Evolutionary conservation across 2,888 invertebrate species (phyloP).

Genomic region (Torymus auratus): DNA sequence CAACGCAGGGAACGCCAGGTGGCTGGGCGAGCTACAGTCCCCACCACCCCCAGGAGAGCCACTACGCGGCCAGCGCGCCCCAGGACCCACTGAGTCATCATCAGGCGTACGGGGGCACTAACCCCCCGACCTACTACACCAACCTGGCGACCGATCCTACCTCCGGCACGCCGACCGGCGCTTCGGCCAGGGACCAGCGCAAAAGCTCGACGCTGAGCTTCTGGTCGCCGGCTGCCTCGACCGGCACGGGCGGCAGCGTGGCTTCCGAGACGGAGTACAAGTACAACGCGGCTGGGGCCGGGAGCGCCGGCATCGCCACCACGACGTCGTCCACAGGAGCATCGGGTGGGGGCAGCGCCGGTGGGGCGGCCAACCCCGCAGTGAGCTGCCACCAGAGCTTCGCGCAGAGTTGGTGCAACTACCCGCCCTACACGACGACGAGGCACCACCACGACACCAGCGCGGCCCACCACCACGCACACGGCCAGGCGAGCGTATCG

Average conservation of each 20-base stretch:
- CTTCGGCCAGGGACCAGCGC: slow-evolving; percentile 78
- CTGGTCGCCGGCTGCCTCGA: slow-evolving; percentile 81
- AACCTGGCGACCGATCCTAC: slow-evolving; percentile 80
- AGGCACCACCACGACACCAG: slow-evolving; percentile 78
- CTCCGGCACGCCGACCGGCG: slow-evolving; percentile 32
- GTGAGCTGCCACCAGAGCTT: slow-evolving; percentile 83
- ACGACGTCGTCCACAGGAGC: slow-evolving; percentile 78
- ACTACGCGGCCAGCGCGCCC: slow-evolving; percentile 79
- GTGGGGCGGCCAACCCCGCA: slow-evolving; percentile 77
- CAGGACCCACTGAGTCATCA: slow-evolving; percentile 80
- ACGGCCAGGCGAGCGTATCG: slow-evolving; percentile 79
- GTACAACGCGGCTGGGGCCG: slow-evolving; percentile 81
- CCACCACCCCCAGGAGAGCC: slow-evolving; percentile 72
- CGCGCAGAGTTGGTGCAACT: slow-evolving; percentile 87
- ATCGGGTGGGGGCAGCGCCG: slow-evolving; percentile 77
- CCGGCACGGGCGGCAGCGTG: slow-evolving; percentile 76
- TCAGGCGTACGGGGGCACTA: slow-evolving; percentile 82
- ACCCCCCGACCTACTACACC: slow-evolving; percentile 82
- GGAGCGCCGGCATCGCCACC: slow-evolving; percentile 79
- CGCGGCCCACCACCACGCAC: slow-evolving; percentile 79
- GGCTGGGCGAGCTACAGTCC: slow-evolving; percentile 85
- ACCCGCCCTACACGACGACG: slow-evolving; percentile 81
- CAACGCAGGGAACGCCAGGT: slow-evolving; percentile 75
- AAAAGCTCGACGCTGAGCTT: slow-evolving; percentile 81
- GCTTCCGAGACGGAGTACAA: slow-evolving; percentile 79